phyloP scores from a whole-genome alignment of 2,113 vertebrate genomes.

The Mola mola region DNA sequence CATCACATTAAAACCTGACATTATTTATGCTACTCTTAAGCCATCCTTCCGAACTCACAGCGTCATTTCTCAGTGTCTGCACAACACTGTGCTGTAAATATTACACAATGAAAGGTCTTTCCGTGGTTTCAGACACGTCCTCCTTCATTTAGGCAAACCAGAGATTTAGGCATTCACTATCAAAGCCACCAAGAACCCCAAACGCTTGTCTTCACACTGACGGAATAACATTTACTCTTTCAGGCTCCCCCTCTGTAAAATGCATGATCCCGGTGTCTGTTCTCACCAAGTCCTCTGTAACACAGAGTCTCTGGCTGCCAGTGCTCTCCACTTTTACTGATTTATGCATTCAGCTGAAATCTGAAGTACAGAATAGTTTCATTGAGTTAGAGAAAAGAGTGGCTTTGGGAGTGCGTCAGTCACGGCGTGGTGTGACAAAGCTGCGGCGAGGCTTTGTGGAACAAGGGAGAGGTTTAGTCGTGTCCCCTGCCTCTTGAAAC shows the following conservation, averaged over 20 bases:
- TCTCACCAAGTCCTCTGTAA: no score
- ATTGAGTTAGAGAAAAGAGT: conserved; percentile 15
- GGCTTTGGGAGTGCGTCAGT: conserved; percentile 3
- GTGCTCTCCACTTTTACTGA: neutral
- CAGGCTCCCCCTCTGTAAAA: conserved; percentile 7
- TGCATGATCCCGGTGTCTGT: conserved; percentile 13
- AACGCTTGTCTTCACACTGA: conserved; percentile 29
- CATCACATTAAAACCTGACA: no score
- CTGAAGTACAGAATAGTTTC: conserved; percentile 19
- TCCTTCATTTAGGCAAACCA: no score
- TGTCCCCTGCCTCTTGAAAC: conserved; percentile 49
- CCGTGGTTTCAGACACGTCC: no score
- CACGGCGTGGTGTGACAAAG: conserved; percentile 19
- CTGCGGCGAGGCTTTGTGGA: conserved; percentile 35
- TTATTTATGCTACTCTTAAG: no score
- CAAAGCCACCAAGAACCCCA: conserved; percentile 30
- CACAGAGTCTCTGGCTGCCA: no score
- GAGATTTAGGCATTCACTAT: no score
- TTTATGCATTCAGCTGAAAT: conserved; percentile 4
- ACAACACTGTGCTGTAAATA: no score
- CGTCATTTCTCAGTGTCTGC: no score
- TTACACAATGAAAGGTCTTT: no score
- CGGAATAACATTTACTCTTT: no score
- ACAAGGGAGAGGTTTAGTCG: conserved; percentile 28
- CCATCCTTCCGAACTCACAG: no score